Evolutionary conservation across 2,888 invertebrate genomes (phyloP).

Genomic region (Coleophora flavipennella): DNA sequence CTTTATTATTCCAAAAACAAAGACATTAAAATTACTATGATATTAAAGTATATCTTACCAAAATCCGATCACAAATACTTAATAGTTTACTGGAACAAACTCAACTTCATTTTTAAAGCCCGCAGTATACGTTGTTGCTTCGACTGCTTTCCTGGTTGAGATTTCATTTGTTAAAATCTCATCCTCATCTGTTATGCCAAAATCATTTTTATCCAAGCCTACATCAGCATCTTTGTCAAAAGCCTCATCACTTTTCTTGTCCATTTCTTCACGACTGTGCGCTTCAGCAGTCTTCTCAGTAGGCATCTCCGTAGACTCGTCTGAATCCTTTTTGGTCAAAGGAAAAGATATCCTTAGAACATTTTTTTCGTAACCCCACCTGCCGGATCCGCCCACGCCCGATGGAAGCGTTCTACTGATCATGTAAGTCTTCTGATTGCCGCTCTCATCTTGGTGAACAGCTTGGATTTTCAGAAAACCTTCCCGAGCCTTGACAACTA

Average conservation of each 20-base stretch:
- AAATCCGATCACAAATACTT: too few species aligned
- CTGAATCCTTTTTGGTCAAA: constrained; percentile 19
- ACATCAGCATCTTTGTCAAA: constrained; percentile 29
- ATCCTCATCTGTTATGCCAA: constrained; percentile 15
- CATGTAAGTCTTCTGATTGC: constrained; percentile 28
- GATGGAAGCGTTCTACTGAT: constrained; percentile 40
- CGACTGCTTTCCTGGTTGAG: constrained; percentile 21
- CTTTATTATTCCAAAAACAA: too few species aligned
- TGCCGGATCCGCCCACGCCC: constrained; percentile 34
- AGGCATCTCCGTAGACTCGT: constrained; percentile 12
- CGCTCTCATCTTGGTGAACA: constrained; percentile 21
- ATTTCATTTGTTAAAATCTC: constrained; percentile 37
- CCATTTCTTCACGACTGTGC: constrained; percentile 40
- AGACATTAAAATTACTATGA: too few species aligned
- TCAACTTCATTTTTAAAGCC: constrained; percentile 47
- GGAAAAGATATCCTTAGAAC: constrained; percentile 43
- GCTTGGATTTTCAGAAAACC: constrained; percentile 54
- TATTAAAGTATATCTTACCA: too few species aligned
- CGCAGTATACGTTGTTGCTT: constrained; percentile 54
- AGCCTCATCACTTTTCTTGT: constrained; percentile 11
- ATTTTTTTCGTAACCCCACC: constrained; percentile 39
- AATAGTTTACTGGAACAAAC: constrained; percentile 44
- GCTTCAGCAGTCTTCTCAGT: not conserved
- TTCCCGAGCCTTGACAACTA: constrained; percentile 47
- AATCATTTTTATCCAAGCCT: constrained; percentile 24